Conservation (phyloP, 2,113 vertebrate genomes). For the Neogale vison region DNA sequence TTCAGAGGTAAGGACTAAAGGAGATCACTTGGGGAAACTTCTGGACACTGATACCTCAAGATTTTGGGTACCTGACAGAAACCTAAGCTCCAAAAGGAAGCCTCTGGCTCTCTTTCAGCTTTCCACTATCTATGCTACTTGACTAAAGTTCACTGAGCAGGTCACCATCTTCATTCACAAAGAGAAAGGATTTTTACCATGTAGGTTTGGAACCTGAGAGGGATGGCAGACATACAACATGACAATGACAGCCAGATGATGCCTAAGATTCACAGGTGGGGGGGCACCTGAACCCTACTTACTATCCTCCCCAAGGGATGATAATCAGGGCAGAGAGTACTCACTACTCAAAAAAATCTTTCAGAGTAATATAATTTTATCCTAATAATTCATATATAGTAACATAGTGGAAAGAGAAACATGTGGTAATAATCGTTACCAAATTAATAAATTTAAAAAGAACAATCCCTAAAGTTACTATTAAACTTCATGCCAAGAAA, state of each 20-base stretch:
- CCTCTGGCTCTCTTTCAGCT: not conserved
- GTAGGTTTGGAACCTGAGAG: not conserved
- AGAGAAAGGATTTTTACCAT: not conserved
- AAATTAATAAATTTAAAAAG: not conserved
- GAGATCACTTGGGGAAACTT: not conserved
- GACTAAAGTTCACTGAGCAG: not conserved
- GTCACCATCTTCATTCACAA: not conserved
- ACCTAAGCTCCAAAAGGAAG: not conserved
- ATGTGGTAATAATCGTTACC: not conserved
- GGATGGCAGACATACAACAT: not conserved
- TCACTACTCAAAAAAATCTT: not conserved
- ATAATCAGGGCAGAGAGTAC: not conserved
- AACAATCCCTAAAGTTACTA: conserved; percentile 17
- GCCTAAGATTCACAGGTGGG: not conserved
- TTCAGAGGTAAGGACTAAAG: not conserved
- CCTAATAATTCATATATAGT: not conserved
- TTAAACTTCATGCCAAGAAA: conserved; percentile 19
- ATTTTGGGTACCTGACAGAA: conserved; percentile 20
- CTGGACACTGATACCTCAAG: not conserved
- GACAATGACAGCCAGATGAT: not conserved
- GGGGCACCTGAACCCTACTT: not conserved
- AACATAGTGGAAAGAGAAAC: not conserved
- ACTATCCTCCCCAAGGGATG: not conserved
- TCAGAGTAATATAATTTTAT: not conserved
- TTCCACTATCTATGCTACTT: not conserved